Evolutionary conservation across 2,113 vertebrate species (phyloP).

Genomic region (Semicossyphus pulcher): DNA sequence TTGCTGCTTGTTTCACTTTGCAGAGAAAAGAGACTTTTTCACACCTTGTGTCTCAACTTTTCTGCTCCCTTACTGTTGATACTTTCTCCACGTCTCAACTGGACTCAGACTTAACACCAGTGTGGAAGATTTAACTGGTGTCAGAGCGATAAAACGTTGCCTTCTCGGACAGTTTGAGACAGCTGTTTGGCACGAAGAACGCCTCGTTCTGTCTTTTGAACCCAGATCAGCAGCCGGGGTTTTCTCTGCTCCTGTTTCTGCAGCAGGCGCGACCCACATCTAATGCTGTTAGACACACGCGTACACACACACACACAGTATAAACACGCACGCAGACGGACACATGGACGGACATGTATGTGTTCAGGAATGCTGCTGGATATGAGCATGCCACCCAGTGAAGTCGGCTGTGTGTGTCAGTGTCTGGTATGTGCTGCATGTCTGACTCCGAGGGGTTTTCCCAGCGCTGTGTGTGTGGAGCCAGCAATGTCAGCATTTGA

Average conservation of each 20-base stretch:
- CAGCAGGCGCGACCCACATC: neutral
- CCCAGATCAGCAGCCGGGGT: slow-evolving; percentile 2
- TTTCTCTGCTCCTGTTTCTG: slow-evolving; percentile 39
- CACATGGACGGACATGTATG: slow-evolving; percentile 4
- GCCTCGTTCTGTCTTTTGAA: slow-evolving; percentile 32
- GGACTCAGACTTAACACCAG: neutral
- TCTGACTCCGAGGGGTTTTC: slow-evolving; percentile 58
- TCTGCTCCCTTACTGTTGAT: neutral
- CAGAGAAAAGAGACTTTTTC: neutral
- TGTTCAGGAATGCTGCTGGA: slow-evolving; percentile 35
- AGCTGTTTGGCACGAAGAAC: slow-evolving; percentile 46
- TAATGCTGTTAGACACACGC: slow-evolving; percentile 29
- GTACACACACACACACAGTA: slow-evolving; percentile 1
- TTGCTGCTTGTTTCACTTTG: too few relatives aligned
- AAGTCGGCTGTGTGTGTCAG: slow-evolving; percentile 32
- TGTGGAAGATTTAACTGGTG: neutral
- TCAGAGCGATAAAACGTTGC: neutral
- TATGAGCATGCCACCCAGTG: slow-evolving; percentile 34
- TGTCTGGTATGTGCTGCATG: slow-evolving; percentile 58
- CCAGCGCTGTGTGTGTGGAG: slow-evolving; percentile 28
- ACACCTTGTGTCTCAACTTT: neutral
- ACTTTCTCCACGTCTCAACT: neutral
- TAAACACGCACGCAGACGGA: slow-evolving; percentile 9
- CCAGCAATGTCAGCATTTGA: neutral
- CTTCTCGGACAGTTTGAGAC: slow-evolving; percentile 21